Conservation (phyloP, 2,113 vertebrate genomes). For the Parotia lawesii region DNA sequence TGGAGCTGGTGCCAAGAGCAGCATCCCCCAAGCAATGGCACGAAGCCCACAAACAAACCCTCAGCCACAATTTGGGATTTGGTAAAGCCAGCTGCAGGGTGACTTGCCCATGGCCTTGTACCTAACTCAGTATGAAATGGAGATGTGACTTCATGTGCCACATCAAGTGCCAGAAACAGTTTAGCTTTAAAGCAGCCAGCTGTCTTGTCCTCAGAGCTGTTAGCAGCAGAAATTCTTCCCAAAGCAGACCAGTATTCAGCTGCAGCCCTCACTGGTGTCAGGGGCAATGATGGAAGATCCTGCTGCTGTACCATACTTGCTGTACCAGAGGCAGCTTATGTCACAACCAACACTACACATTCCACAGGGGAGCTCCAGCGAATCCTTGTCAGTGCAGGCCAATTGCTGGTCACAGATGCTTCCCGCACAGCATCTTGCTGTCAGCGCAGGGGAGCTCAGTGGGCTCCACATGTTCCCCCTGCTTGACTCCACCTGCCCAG, state of each 20-base stretch:
- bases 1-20: neutral
- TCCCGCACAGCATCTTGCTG: neutral
- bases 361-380: neutral
- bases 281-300: neutral
- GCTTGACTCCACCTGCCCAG: neutral
- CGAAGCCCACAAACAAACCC: fast-evolving
- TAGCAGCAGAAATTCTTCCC: neutral
- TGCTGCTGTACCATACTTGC: neutral
- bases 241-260: neutral
- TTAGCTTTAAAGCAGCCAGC: neutral
- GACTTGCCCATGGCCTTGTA: neutral
- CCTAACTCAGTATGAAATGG: neutral
- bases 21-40: neutral
- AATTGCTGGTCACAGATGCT: neutral
- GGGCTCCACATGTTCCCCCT: neutral
- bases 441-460: fast-evolving
- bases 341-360: neutral
- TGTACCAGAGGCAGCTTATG: neutral
- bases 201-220: neutral
- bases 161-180: neutral
- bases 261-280: fast-evolving
- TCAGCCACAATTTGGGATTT: neutral
- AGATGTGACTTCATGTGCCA: neutral
- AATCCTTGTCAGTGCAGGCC: neutral
- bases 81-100: neutral